Conservation (phyloP, 2,888 invertebrate genomes). For the Microplitis manilae region DNA sequence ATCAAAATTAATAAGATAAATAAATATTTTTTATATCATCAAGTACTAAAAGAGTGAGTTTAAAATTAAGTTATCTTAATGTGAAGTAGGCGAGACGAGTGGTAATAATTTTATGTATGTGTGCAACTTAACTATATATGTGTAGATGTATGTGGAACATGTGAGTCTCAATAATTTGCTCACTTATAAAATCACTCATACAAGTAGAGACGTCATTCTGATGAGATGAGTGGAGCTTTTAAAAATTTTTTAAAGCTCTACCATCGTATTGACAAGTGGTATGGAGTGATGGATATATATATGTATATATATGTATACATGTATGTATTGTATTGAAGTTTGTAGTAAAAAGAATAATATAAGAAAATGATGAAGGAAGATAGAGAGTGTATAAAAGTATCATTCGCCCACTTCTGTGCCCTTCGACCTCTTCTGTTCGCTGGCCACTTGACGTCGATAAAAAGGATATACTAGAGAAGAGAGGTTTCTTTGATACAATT, state of each 20-base stretch:
- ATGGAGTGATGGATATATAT: not conserved
- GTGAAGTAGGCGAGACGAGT: not conserved
- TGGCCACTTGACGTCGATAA: not conserved
- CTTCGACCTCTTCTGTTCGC: slow-evolving; percentile 10
- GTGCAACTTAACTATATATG: not conserved
- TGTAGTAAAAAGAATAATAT: not conserved
- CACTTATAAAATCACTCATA: not conserved
- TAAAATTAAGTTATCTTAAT: not conserved
- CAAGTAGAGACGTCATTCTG: not conserved
- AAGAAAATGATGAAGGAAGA: not conserved
- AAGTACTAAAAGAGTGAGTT: not conserved
- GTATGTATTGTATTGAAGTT: not conserved
- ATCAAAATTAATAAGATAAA: not conserved
- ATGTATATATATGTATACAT: not conserved
- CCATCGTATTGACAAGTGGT: not conserved
- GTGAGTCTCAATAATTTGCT: not conserved
- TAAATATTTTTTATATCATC: not conserved
- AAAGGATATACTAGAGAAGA: not conserved
- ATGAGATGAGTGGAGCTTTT: slow-evolving; percentile 2
- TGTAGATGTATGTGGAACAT: not conserved
- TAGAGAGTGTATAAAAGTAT: not conserved
- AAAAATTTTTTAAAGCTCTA: slow-evolving; percentile 3
- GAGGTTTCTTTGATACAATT: slow-evolving; percentile 14
- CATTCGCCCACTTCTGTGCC: slow-evolving; percentile 10
- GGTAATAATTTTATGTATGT: not conserved